Evolutionary conservation across 2,113 vertebrate species (phyloP), one percentile per base, ranked within the genome.

Genomic region (Plecotus auritus): DNA sequence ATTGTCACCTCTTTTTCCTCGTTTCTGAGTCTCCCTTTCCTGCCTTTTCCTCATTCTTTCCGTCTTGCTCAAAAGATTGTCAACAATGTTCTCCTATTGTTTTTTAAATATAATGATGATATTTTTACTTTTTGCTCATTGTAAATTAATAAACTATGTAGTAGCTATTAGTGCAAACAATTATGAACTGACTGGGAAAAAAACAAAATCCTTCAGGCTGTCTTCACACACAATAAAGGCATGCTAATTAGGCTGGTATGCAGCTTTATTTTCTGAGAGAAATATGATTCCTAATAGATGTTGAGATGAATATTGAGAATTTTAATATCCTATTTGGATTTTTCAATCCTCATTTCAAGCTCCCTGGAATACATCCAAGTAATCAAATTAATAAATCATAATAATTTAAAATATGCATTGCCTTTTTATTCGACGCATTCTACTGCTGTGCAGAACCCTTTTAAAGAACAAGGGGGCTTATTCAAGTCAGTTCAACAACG

Each of bases 61-160:
- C 3, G n/a, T 59, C 1, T 40, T 54, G 30, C 1, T 2, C 13
- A 26, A 94, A 89, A 85, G 11, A 45, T 69, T 94, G n/a, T 95
- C 64, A 92, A 37, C 80, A 95, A 26, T 88, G 66, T 90, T 97
- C 93, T 95, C 40, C 93, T 96, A 83, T 93, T 97, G 96, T 89
- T 96, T 74, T 83, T 96, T 95, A 96, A 69, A 61, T 90, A 91
- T 40, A 88, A 85, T 94, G 96, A 97, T 97, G 96, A 96, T 97
- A 93, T 97, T 61, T 86, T 86, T 95, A 97, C 88, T 97, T 98
- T 97, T 97, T 98, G 96, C 97, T 97, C 67, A 96, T 95, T 96
- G 77, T 97, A 98, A 98, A 98, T 97, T 98, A 97, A 97, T 98
- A 96, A 98, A 98, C 97, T 98, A 97, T 97, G 88, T 97, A 98